Evolutionary conservation across 53 echinoderm and acorn worm species (phyloP).

Genomic region (Echinarachnius parma): DNA sequence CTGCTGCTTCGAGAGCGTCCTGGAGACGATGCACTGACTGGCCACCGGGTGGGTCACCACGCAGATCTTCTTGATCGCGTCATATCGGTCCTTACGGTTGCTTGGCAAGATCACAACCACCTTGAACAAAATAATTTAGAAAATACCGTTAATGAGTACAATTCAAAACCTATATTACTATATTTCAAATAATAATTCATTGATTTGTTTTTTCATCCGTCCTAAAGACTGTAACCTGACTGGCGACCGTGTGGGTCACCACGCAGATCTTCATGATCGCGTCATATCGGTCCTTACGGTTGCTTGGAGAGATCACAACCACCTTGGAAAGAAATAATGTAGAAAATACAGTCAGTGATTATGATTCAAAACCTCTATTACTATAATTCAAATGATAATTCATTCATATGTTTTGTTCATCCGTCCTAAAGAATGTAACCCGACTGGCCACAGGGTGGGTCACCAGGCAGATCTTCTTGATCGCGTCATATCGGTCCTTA

Average conservation of each 20-base stretch:
- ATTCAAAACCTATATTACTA: too few relatives aligned
- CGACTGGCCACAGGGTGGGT: slow-evolving; percentile 77
- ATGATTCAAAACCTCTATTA: too few relatives aligned
- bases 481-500: slow-evolving; percentile 91
- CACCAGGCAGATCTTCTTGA: slow-evolving; percentile 84
- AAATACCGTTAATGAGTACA: too few relatives aligned
- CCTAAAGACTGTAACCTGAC: slow-evolving; percentile 65
- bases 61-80: slow-evolving; percentile 90
- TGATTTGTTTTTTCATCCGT: too few relatives aligned
- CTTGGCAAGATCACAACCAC: slow-evolving; percentile 80
- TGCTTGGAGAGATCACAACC: slow-evolving; percentile 75
- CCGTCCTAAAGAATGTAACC: slow-evolving; percentile 65
- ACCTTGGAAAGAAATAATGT: too few relatives aligned
- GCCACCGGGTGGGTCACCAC: slow-evolving; percentile 70
- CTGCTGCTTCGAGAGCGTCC: slow-evolving; percentile 71
- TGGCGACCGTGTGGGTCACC: slow-evolving; percentile 65
- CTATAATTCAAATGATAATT: too few relatives aligned
- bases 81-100: slow-evolving; percentile 90
- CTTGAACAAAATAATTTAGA: slow-evolving; percentile 29
- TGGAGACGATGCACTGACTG: slow-evolving; percentile 65
- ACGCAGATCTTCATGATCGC: slow-evolving; percentile 90
- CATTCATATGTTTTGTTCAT: too few relatives aligned
- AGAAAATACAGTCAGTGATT: too few relatives aligned
- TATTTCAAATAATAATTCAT: too few relatives aligned
- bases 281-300: slow-evolving; percentile 91